Percentiles rank a stretch among this genome's conserved stretches.
Evolutionary conservation across 2,113 vertebrate genomes (phyloP).

Genomic region (Donacobius atricapilla): DNA sequence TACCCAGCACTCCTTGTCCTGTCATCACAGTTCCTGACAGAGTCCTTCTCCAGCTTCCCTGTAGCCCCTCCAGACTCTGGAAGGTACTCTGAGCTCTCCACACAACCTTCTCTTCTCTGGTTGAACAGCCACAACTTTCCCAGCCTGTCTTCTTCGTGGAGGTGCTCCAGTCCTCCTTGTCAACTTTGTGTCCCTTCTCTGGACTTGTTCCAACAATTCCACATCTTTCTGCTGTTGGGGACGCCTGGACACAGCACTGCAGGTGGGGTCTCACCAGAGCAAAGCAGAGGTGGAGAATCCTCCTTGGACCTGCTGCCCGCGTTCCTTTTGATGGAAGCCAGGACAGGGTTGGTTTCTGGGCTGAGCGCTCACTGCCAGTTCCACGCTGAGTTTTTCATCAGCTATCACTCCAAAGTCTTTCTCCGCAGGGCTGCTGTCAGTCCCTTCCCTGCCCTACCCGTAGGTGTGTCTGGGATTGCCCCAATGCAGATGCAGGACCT

Average conservation of each 20-base stretch:
- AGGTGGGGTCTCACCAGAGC: background rate
- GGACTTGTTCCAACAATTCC: background rate
- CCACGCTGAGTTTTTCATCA: background rate
- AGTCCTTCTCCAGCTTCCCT: background rate
- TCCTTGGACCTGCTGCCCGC: background rate
- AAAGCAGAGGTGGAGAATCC: background rate
- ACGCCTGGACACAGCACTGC: background rate
- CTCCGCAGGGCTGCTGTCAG: background rate
- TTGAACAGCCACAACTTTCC: background rate
- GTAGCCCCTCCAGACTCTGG: background rate
- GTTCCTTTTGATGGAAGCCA: background rate
- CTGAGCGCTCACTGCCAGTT: background rate
- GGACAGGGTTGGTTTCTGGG: background rate
- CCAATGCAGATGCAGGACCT: accelerated
- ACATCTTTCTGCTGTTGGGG: background rate
- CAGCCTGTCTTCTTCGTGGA: background rate
- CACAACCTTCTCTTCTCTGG: background rate
- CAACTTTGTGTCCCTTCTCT: background rate
- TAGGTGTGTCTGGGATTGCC: background rate
- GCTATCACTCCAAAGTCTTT: background rate
- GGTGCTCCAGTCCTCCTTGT: background rate
- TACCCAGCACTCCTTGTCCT: background rate
- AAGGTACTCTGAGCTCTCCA: background rate
- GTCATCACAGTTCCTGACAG: background rate
- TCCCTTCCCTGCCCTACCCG: accelerated